Base-by-base conservation (phyloP, 2,888 invertebrate species). In the Melikaiella ostensackeni region DNA sequence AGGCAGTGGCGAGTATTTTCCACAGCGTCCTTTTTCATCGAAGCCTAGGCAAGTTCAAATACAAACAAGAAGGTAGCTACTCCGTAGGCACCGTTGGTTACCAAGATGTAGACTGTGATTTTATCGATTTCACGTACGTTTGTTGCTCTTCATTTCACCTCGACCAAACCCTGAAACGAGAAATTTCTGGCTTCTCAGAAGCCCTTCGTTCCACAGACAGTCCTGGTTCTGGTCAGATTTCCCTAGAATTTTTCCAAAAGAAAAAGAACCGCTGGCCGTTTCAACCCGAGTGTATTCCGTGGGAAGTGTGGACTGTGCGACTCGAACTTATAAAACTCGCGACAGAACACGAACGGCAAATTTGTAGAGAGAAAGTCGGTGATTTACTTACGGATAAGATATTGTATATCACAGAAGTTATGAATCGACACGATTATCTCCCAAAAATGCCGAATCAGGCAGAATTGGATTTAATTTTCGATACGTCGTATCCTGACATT, bases 231-330 rank as follows among this genome's bases (percentile, higher is more conserved):
- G 97, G 97, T 5, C 97, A 97, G 87, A 98, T 99, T 85, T 97
- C 97, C 79, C 93, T 99, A 83, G 98, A 99, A 92, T 99, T 99
- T 93, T 98, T 97, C 92, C 98, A 98, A 91, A 96, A 95, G 92
- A 97, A 97, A 86, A 96, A 96, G 87, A 95, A 95, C 76, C 95
- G 97, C 75, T 98, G 98, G 98, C 87, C 86, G n/a, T 97, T 98
- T 91, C 95, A 96, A 83, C 95, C 96, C 9, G 98, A 99, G 90
- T 96, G 96, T 89, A 97, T 97, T 88, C 98, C 99, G 0, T 99
- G 99, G 99, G 99, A 99, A 92, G 97, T 99, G 77, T 99, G 99
- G 99, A 98, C 98, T 50, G 94, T 99, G 8, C 95, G 97, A 86
- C 94, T 99, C 84, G 97, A 98, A 90, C 94, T 99, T 57, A 95